Evolutionary conservation across 2,797 vertebrate genomes (phyloP).

Genomic region (Enteromius radiatus): DNA sequence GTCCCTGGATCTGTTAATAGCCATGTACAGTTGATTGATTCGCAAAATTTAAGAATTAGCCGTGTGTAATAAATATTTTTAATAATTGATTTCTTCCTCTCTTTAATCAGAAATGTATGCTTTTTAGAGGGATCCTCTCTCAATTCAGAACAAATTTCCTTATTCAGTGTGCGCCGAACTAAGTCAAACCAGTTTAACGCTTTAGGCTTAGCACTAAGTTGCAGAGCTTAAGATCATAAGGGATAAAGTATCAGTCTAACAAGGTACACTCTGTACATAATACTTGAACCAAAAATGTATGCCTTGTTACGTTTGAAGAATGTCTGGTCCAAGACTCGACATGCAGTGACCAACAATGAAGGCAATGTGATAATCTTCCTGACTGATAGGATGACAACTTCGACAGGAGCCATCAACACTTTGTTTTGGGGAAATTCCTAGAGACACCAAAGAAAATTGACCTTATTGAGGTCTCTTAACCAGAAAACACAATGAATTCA

Average conservation of each 20-base stretch:
- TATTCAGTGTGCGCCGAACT: background rate
- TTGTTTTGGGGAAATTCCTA: background rate
- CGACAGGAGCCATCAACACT: background rate
- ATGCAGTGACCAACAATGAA: slow-evolving; percentile 7
- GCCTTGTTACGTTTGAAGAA: background rate
- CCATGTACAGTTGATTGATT: too few species aligned
- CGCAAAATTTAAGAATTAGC: background rate
- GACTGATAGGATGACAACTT: slow-evolving; percentile 24
- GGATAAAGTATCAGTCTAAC: slow-evolving; percentile 1
- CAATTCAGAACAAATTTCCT: background rate
- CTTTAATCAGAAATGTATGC: background rate
- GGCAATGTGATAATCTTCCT: background rate
- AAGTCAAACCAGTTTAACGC: background rate
- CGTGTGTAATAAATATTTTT: background rate
- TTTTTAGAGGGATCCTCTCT: background rate
- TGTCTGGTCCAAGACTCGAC: slow-evolving; percentile 15
- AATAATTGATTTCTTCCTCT: background rate
- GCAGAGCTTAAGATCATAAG: background rate
- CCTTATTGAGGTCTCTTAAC: background rate
- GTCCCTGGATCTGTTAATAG: too few species aligned
- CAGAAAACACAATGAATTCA: background rate
- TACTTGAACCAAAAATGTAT: background rate
- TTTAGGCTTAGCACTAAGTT: background rate
- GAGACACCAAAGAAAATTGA: background rate
- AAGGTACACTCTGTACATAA: background rate